These are phyloP conservation scores for Dreissena rostriformis DNA, from an alignment of 1,140 invertebrate species.

Conservation along the genomic window DNA sequence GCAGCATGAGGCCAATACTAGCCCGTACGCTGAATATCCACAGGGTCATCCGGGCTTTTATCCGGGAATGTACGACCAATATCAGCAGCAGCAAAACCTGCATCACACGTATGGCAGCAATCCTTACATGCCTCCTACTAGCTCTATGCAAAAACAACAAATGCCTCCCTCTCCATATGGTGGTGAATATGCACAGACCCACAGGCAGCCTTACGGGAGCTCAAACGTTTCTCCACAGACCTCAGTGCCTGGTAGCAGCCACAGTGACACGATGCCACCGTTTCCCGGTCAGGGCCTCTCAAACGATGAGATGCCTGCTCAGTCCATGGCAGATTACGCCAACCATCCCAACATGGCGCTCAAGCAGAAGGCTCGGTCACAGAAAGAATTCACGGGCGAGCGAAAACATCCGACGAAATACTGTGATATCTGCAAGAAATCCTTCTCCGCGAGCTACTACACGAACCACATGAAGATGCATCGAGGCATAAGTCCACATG, in stretches of 20 bases:
- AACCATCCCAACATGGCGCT: not conserved
- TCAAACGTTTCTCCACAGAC: no score
- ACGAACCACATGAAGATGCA: constrained; percentile 59
- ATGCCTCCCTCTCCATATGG: not conserved
- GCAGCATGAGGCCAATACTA: not conserved
- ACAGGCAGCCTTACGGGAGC: no score
- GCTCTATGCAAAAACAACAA: constrained; percentile 11
- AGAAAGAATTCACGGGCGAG: constrained; percentile 46
- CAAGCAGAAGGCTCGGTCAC: not conserved
- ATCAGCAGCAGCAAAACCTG: not conserved
- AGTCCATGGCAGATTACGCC: no score
- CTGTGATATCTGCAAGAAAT: constrained; percentile 54
- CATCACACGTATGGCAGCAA: no score
- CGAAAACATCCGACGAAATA: constrained; percentile 51
- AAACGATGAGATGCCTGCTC: no score
- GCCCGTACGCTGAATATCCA: constrained; percentile 2
- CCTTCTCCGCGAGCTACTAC: constrained; percentile 53
- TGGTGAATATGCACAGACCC: not conserved
- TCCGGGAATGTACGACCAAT: not conserved
- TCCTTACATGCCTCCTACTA: constrained; percentile 4
- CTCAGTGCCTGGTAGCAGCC: no score
- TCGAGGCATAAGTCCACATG: constrained; percentile 43
- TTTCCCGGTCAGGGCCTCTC: no score
- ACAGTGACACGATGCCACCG: no score
- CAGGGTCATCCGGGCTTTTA: constrained; percentile 18